Conservation (phyloP, 2,113 vertebrate genomes). For the Pterocles gutturalis region DNA sequence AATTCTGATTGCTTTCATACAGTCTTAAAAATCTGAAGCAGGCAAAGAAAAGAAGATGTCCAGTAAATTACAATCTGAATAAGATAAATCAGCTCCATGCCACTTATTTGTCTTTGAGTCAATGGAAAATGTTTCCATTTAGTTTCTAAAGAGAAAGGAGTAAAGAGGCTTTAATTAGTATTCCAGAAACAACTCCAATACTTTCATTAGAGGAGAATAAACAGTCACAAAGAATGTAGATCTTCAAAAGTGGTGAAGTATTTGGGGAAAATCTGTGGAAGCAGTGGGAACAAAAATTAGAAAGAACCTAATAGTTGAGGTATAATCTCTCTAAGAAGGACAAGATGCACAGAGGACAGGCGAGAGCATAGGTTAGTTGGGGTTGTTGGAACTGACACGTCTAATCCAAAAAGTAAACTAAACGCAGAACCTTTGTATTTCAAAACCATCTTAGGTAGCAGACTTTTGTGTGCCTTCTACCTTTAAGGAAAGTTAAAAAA, state of each 20-base stretch:
- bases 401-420: conserved; percentile 66
- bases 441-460: conserved; percentile 55
- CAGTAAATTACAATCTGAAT: background rate
- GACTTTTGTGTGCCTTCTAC: conserved; percentile 51
- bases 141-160: background rate
- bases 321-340: conserved; percentile 38
- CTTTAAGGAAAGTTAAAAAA: conserved; percentile 52
- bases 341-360: conserved; percentile 14
- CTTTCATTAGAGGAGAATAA: conserved; percentile 22
- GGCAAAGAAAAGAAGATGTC: background rate
- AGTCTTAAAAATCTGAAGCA: background rate
- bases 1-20: background rate
- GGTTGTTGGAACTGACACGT: conserved; percentile 45
- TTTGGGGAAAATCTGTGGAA: conserved; percentile 33
- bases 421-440: conserved; percentile 54
- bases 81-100: background rate
- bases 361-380: conserved; percentile 48
- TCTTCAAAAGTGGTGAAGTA: background rate
- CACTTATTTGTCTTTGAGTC: background rate
- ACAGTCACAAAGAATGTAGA: background rate
- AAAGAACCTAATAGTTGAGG: background rate
- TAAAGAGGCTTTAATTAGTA: conserved; percentile 24
- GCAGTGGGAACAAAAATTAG: conserved; percentile 41
- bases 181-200: background rate
- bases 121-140: background rate